phyloP scores from a whole-genome alignment of 2,797 vertebrate species.

The Fundulus diaphanus region DNA sequence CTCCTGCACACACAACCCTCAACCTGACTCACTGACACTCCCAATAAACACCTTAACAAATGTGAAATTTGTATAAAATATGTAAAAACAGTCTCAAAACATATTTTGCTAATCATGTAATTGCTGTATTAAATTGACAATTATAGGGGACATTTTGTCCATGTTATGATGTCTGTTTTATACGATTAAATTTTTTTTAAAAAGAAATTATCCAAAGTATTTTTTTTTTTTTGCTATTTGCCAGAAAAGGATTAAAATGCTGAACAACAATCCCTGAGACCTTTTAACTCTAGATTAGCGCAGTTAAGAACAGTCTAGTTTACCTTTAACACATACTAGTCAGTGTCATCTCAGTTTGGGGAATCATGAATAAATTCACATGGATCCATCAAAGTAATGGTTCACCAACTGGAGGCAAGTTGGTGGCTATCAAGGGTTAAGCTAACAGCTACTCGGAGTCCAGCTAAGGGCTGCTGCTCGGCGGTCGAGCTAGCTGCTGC shows the following conservation, averaged over 20 bases:
- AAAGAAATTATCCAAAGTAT: too few species aligned
- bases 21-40: background rate
- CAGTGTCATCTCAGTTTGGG: background rate
- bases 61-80: background rate
- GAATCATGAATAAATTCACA: background rate
- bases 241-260: background rate
- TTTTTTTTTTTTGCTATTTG: too few species aligned
- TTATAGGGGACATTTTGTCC: too few species aligned
- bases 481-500: too few species aligned
- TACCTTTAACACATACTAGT: background rate
- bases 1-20: conserved; percentile 3
- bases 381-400: background rate
- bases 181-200: too few species aligned
- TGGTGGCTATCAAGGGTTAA: background rate
- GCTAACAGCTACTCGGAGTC: background rate
- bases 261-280: too few species aligned
- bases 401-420: background rate
- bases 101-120: background rate
- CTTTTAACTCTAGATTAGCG: too few species aligned
- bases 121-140: background rate
- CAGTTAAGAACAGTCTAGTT: too few species aligned
- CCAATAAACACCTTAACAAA: conserved; percentile 8
- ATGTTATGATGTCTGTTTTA: too few species aligned
- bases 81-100: background rate
- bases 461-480: too few species aligned